Evolutionary conservation across 2,888 invertebrate species (phyloP).

Genomic region (Caenorhabditis sp.): DNA sequence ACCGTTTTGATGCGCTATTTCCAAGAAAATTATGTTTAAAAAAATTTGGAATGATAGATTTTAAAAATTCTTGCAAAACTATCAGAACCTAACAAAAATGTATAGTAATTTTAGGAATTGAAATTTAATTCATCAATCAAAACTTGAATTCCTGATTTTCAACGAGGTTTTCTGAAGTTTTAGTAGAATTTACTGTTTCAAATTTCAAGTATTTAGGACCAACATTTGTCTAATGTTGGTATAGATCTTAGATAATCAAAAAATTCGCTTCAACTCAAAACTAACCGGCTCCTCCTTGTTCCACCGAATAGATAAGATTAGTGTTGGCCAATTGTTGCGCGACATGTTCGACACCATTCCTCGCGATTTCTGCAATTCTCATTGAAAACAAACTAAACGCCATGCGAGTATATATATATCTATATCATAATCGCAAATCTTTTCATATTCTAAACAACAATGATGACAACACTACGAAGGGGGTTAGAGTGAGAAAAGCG

Average conservation of each 20-base stretch:
- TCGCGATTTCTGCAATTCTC: background rate
- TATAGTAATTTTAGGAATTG: no score
- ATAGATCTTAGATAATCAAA: background rate
- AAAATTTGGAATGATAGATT: no score
- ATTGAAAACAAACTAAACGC: background rate
- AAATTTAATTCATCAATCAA: no score
- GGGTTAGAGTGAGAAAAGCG: background rate
- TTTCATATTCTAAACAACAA: background rate
- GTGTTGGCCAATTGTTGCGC: conserved; percentile 9
- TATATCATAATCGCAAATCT: background rate
- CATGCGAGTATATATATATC: background rate
- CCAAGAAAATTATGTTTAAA: no score
- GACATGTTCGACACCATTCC: background rate
- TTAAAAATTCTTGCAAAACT: no score
- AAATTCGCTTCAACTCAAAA: background rate
- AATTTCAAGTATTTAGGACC: no score
- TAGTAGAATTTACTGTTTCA: no score
- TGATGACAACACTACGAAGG: background rate
- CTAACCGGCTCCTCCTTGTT: conserved; percentile 46
- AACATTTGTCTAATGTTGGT: no score
- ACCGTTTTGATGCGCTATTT: no score
- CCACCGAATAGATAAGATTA: conserved; percentile 34
- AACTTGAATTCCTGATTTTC: no score
- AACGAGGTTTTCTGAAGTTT: no score
- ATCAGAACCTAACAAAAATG: no score